Base-by-base conservation (phyloP, 2,888 invertebrate species). In the Caenorhabditis doughertyi region DNA sequence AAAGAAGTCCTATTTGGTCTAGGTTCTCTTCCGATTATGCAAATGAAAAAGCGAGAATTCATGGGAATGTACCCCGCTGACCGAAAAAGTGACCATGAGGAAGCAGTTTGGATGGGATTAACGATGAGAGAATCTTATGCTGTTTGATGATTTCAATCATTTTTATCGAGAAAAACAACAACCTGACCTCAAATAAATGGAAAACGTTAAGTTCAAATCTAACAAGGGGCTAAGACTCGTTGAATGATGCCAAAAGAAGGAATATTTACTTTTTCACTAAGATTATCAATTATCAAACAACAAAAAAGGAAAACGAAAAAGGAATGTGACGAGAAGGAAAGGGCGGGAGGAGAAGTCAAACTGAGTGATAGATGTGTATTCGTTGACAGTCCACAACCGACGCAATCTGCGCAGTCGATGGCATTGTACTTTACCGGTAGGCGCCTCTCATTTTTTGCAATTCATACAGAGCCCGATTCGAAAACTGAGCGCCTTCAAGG, bases 1-100 rank as follows among this genome's bases (percentile, higher is more conserved):
- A 65, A 65, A 35, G 21, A 35, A 29, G 35, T 44, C 67, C 49
- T 67, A 67, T 76, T 67, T 67, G 27, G 76, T 65, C 29, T 73
- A 56, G 74, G 65, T 67, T 74, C 42, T n/a, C 42, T 56, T 44
- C 67, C 68, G 76, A 76, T 76, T 76, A 76, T 76, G 76, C 76
- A 76, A 76, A 76, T 76, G 76, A 51, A 68, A 56, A 76, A 76
- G 76, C 68, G 76, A 60, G 76, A 68, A 68, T 76, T 76, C 76
- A 68, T 76, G 76, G 76, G 76, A 76, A 76, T 76, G 60, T 76
- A 68, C 76, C 76, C 76, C 76, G 76, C 76, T 76, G 76, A 60
- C 60, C 76, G 74, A 74, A 55, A 44, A 67, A 76, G 58, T 76
- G 76, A 76, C 76, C 76, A 76, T 76, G 76, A 76, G 67, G 76